A percentile compares a stretch with the other conserved stretches of the same genome.
These are phyloP conservation scores for Pyrochroa serraticornis DNA, from an alignment of 2,888 invertebrate genomes.

Conservation along the genomic window DNA sequence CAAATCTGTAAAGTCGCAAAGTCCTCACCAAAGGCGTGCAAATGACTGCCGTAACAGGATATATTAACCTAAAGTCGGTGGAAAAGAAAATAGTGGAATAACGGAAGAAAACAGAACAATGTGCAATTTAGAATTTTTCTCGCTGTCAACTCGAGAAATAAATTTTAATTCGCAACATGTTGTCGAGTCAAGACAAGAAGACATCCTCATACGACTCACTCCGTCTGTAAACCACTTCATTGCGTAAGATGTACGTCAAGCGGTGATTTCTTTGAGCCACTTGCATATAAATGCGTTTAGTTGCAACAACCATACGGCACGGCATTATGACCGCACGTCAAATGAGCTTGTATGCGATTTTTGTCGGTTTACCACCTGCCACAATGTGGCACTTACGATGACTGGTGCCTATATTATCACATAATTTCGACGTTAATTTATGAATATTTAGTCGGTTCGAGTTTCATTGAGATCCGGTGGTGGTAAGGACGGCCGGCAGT, in stretches of 20 bases:
- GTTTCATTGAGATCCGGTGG: constrained; percentile 20
- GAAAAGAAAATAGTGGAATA: too few relatives aligned
- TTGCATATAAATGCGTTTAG: constrained; percentile 3
- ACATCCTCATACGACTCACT: too few relatives aligned
- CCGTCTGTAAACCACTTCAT: too few relatives aligned
- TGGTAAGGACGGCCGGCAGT: constrained; percentile 2
- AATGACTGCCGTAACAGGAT: too few relatives aligned
- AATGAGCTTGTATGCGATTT: constrained; percentile 6
- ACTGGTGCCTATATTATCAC: constrained; percentile 19
- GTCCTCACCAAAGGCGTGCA: too few relatives aligned
- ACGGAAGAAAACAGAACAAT: too few relatives aligned
- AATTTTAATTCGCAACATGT: too few relatives aligned
- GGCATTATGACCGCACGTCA: not conserved
- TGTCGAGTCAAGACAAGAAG: too few relatives aligned
- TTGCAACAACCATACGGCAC: not conserved
- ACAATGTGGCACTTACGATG: constrained; percentile 7
- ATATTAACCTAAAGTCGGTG: too few relatives aligned
- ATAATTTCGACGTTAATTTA: constrained; percentile 17
- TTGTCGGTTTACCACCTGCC: constrained; percentile 23
- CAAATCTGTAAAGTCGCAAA: too few relatives aligned
- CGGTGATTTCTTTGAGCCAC: constrained; percentile 3
- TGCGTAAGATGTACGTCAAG: not conserved
- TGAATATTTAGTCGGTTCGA: constrained; percentile 19
- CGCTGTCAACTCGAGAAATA: too few relatives aligned
- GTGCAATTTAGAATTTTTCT: too few relatives aligned